Evolutionary conservation across 2,888 invertebrate genomes (phyloP).

Genomic region (Camptogramma bilineatum): DNA sequence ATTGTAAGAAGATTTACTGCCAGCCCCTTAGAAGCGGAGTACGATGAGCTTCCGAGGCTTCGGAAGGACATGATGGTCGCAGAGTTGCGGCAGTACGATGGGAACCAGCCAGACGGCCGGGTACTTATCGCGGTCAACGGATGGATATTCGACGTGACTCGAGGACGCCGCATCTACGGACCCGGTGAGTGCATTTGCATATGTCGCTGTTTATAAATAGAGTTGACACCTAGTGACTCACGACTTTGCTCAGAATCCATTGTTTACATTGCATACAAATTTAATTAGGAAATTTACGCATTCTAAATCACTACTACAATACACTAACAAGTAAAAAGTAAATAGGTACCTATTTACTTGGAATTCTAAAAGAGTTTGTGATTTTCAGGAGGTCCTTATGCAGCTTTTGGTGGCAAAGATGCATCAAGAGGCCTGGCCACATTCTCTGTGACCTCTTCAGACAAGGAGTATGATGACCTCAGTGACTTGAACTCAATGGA

Average conservation of each 20-base stretch:
- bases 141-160: constrained; percentile 97
- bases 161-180: constrained; percentile 96
- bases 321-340: neutral
- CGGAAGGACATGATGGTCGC: constrained; percentile 95
- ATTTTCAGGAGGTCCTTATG: constrained; percentile 94
- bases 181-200: constrained; percentile 89
- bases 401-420: constrained; percentile 97
- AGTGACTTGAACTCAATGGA: constrained; percentile 96
- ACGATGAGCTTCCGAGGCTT: constrained; percentile 88
- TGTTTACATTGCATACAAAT: constrained; percentile 46
- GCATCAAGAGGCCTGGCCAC: constrained; percentile 97
- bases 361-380: neutral
- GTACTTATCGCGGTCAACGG: constrained; percentile 97
- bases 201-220: constrained; percentile 69
- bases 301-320: neutral
- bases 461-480: constrained; percentile 96
- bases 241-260: constrained; percentile 40
- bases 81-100: constrained; percentile 94
- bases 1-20: constrained; percentile 82
- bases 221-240: constrained; percentile 62
- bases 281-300: constrained; percentile 27
- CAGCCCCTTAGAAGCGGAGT: constrained; percentile 52
- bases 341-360: neutral
- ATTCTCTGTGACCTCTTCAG: constrained; percentile 92
- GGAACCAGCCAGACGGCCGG: constrained; percentile 93